phyloP scores from a whole-genome alignment of 1,140 invertebrate species.

The Papilio helenus region DNA sequence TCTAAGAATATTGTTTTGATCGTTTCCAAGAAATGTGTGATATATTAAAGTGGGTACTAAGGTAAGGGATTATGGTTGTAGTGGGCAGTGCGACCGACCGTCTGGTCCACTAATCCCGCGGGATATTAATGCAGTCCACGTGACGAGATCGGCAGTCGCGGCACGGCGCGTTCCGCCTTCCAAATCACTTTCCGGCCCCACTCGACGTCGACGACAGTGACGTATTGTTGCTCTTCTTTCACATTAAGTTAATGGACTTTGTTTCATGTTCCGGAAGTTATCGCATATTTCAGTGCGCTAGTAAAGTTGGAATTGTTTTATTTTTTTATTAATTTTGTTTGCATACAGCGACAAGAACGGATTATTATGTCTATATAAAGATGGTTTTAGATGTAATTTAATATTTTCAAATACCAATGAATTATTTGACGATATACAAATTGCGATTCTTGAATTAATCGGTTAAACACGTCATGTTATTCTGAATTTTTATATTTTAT shows the following conservation, averaged over 20 bases:
- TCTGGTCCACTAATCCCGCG: constrained; percentile 64
- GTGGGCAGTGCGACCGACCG: constrained; percentile 39
- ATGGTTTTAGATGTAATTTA: constrained; percentile 12
- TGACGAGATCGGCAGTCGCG: constrained; percentile 64
- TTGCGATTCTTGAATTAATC: too few relatives aligned
- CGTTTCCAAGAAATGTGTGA: not conserved
- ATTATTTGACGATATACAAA: not conserved
- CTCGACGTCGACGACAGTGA: constrained; percentile 68
- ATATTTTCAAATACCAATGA: not conserved
- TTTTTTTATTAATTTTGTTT: constrained; percentile 15
- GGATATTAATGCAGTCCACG: constrained; percentile 71
- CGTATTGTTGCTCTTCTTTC: constrained; percentile 75
- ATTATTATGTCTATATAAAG: not conserved
- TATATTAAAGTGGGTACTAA: not conserved
- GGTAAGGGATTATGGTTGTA: not conserved
- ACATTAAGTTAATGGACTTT: constrained; percentile 80
- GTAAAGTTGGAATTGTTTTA: constrained; percentile 34
- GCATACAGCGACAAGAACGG: not conserved
- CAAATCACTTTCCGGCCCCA: constrained; percentile 74
- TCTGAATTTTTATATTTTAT: too few relatives aligned
- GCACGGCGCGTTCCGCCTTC: constrained; percentile 72
- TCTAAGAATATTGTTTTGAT: too few relatives aligned
- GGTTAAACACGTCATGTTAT: too few relatives aligned
- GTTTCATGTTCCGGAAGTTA: constrained; percentile 73
- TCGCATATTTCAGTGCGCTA: constrained; percentile 59